These are phyloP conservation scores for Zoanthus solanderi DNA, from an alignment of 92 coral and sea anemone species.

Conservation along the genomic window DNA sequence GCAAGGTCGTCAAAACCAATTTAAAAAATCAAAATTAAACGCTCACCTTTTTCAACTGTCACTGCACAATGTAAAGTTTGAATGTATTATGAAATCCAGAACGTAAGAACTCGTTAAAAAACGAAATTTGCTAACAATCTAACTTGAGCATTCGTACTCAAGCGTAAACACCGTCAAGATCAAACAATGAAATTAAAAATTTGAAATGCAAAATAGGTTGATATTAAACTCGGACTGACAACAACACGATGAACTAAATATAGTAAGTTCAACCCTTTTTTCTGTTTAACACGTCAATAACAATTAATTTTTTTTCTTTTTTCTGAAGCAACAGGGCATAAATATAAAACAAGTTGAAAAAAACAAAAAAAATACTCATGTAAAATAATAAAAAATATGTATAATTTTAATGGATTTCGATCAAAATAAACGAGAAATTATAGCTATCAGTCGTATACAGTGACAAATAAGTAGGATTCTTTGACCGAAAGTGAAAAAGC, in stretches of 20 bases:
- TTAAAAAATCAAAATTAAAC: neutral
- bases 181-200: slow-evolving; percentile 43
- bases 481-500: neutral
- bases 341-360: neutral
- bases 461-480: neutral
- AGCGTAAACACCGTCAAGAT: slow-evolving; percentile 31
- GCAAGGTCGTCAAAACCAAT: neutral
- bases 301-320: neutral
- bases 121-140: neutral
- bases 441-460: neutral
- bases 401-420: neutral
- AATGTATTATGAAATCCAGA: neutral
- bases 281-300: neutral
- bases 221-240: neutral
- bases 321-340: neutral
- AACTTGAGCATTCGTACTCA: slow-evolving; percentile 4
- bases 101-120: neutral
- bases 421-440: neutral
- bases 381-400: neutral
- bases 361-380: neutral
- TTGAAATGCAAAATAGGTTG: slow-evolving; percentile 45
- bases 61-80: neutral
- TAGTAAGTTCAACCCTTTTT: neutral
- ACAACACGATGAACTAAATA: neutral
- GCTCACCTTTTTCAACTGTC: slow-evolving; percentile 19